Percentiles rank a stretch among this genome's conserved stretches.
These are phyloP conservation scores for Pristiophorus japonicus DNA, from an alignment of 2,113 vertebrate species.

Conservation along the genomic window DNA sequence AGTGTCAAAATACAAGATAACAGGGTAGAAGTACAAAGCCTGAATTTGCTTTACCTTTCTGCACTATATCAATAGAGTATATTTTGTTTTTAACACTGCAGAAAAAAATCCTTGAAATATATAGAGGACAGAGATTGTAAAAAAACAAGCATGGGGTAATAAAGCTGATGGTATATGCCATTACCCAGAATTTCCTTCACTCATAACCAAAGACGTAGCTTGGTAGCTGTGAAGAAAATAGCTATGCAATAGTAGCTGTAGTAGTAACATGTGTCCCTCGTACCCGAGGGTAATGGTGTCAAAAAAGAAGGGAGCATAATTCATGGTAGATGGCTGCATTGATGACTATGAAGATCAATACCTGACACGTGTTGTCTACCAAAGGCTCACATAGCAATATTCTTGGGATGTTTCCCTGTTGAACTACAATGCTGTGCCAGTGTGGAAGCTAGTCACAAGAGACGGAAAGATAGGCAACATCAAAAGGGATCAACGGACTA, in stretches of 20 bases:
- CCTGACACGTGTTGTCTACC: background rate
- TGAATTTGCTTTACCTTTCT: background rate
- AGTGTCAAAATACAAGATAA: too few species aligned
- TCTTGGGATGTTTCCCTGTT: background rate
- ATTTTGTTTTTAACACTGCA: background rate
- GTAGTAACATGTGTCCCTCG: background rate
- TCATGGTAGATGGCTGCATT: background rate
- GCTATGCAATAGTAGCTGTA: background rate
- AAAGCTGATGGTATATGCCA: background rate
- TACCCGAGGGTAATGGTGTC: background rate
- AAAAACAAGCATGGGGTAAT: too few species aligned
- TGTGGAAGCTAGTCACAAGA: background rate
- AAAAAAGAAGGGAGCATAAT: background rate
- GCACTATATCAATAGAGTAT: background rate
- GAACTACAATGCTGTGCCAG: background rate
- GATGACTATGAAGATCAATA: background rate
- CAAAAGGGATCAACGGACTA: background rate
- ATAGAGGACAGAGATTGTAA: background rate
- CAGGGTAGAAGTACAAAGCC: background rate
- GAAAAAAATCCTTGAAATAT: background rate
- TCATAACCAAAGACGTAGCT: background rate
- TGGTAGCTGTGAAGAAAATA: background rate
- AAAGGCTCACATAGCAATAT: too few species aligned
- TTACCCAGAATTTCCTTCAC: background rate
- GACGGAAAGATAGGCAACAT: background rate